Conservation (phyloP, 2,888 invertebrate species). For the Tuta absoluta region DNA sequence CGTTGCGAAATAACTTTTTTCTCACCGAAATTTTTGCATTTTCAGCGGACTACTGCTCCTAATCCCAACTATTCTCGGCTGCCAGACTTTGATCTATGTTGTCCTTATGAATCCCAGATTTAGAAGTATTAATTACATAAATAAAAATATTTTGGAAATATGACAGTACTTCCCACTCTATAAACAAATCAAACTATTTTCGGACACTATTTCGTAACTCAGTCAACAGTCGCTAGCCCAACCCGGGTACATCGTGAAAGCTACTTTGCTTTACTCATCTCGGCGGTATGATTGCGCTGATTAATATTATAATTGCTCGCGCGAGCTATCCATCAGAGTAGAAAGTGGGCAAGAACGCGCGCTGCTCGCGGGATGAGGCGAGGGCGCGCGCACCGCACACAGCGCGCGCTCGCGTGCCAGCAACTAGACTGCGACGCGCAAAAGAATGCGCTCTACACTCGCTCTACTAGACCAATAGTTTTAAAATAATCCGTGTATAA, state of each 20-base stretch:
- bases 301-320: slow-evolving; percentile 79
- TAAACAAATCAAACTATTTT: background rate
- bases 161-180: too few relatives aligned
- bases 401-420: slow-evolving; percentile 61
- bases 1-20: too few relatives aligned
- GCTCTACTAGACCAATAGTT: slow-evolving; percentile 24
- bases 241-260: slow-evolving; percentile 57
- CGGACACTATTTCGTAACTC: background rate
- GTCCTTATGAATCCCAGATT: too few relatives aligned
- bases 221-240: slow-evolving; percentile 10
- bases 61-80: too few relatives aligned
- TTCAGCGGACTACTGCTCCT: too few relatives aligned
- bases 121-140: too few relatives aligned
- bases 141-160: too few relatives aligned
- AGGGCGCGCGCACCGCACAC: slow-evolving; percentile 46
- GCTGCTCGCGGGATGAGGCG: slow-evolving; percentile 50
- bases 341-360: slow-evolving; percentile 76
- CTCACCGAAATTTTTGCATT: too few relatives aligned
- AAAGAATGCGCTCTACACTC: slow-evolving; percentile 53
- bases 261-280: slow-evolving; percentile 65
- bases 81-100: too few relatives aligned
- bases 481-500: background rate
- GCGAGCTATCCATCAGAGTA: slow-evolving; percentile 77
- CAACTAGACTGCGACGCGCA: slow-evolving; percentile 73
- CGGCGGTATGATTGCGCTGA: slow-evolving; percentile 73